Base-by-base conservation (phyloP, 37 sponge, comb jelly and placozoan genomes). In the Corticium candelabrum region DNA sequence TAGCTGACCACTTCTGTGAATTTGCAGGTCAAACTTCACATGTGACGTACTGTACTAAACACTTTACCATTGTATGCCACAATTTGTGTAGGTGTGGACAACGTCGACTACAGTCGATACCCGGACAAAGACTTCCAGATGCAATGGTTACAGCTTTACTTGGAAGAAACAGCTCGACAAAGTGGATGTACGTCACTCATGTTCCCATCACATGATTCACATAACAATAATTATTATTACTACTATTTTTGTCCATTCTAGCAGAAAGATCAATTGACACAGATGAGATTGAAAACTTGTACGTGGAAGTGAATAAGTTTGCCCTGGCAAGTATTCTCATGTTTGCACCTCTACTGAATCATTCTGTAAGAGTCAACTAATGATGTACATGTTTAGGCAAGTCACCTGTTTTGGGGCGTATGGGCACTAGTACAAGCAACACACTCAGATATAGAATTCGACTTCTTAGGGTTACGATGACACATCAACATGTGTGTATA, bases 381-480 rank as follows among this genome's bases (percentile, higher is more conserved):
- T n/a, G n/a, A n/a, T n/a, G n/a, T n/a, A n/a, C n/a, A n/a, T n/a
- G n/a, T 37, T 33, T 68, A 93, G 94, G 85, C 89, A 40, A 38
- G 81, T 37, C 97, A 96, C 74, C 3, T 93, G 41, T 74, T 90
- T 56, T 96, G 97, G 97, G 81, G 84, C 40, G 68, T 93, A 1
- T 96, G 97, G 97, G 89, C 85, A 0, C 69, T 93, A 0, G 2
- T 96, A 2, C 94, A 96, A 70, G 86, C 97, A 2, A 32, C 37
- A 7, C 41, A 86, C 56, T 92, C 97, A 27, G 56, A 82, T 41
- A 85, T 93, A 7, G 91, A 92, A 37, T 96, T 92, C 77, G 84
- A 96, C 76, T 96, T 82, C 40, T 36, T 88, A 3, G 85, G 68
- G 94, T 93, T 74, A 93, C n/a, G n/a, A n/a, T n/a, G 92, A 78